Percentiles rank a stretch among this genome's conserved stretches.
Conservation (phyloP, 92 coral and sea anemone species). For the Zoanthus gigantus region DNA sequence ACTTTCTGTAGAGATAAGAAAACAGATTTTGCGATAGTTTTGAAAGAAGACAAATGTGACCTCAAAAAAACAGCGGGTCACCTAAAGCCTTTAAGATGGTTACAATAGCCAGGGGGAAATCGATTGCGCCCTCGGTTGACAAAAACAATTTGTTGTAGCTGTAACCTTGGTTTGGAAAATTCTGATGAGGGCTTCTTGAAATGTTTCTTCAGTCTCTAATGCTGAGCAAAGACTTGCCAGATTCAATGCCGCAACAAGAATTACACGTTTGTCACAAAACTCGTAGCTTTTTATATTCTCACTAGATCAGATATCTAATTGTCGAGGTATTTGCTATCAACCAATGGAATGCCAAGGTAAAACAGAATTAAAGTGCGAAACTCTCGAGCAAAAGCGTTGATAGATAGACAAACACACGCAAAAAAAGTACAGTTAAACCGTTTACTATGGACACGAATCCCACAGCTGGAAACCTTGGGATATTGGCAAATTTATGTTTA, state of each 20-base stretch:
- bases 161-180: neutral
- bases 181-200: neutral
- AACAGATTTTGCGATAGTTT: neutral
- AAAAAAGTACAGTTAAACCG: neutral
- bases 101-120: neutral
- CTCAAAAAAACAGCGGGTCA: slow-evolving; percentile 4
- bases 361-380: slow-evolving; percentile 27
- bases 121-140: neutral
- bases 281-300: slow-evolving; percentile 36
- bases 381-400: slow-evolving; percentile 35
- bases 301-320: slow-evolving; percentile 31
- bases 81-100: neutral
- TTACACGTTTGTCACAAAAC: neutral
- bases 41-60: neutral
- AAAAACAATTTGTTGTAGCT: neutral
- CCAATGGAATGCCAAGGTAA: slow-evolving; percentile 30
- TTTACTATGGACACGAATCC: neutral
- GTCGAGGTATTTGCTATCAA: slow-evolving; percentile 3
- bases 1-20: neutral
- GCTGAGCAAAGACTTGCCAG: neutral
- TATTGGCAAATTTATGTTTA: neutral
- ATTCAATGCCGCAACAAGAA: neutral
- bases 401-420: slow-evolving; percentile 13
- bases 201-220: neutral
- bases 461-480: neutral